These are phyloP conservation scores for Lithobates sylvaticus DNA, from an alignment of 2,797 vertebrate genomes.

Conservation along the genomic window DNA sequence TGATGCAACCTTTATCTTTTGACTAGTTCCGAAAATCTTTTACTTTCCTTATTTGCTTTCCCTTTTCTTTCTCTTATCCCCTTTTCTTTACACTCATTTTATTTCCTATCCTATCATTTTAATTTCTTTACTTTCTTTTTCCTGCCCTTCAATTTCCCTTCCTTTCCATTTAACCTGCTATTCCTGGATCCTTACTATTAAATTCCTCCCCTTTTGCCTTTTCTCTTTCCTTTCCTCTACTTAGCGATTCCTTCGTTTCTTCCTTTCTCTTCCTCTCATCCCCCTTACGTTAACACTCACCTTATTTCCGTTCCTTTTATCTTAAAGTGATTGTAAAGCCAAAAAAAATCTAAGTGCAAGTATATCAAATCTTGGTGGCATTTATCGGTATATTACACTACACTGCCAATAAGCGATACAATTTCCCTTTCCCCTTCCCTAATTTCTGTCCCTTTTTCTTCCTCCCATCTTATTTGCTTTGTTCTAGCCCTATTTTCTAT, in stretches of 20 bases:
- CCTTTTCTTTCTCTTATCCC: background rate
- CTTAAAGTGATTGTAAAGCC: too few relatives aligned
- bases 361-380: too few relatives aligned
- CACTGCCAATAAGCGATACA: too few relatives aligned
- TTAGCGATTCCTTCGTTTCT: background rate
- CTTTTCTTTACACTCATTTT: background rate
- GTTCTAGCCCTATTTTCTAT: too few relatives aligned
- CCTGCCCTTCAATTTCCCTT: background rate
- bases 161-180: background rate
- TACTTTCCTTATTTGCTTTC: background rate
- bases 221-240: background rate
- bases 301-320: background rate
- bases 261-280: background rate
- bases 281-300: too few relatives aligned
- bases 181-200: background rate
- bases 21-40: background rate
- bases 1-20: too few relatives aligned
- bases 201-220: background rate
- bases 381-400: too few relatives aligned
- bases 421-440: background rate
- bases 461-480: background rate
- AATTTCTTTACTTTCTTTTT: background rate
- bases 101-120: background rate
- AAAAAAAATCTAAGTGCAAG: too few relatives aligned
- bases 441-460: background rate